Conservation (phyloP, 2,888 invertebrate species). For the Leptothorax acervorum region DNA sequence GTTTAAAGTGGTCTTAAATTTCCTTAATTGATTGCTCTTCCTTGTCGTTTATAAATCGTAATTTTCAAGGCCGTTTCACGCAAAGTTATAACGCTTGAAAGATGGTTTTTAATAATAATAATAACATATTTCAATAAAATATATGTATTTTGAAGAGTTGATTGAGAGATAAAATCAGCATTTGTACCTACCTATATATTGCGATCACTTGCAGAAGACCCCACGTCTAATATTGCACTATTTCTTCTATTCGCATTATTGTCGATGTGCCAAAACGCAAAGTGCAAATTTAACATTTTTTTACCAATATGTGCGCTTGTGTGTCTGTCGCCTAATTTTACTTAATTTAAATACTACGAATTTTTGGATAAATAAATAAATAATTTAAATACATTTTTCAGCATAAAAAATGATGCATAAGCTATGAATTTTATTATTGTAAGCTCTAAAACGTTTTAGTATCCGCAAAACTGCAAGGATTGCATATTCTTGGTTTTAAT, state of each 20-base stretch:
- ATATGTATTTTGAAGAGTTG: background rate
- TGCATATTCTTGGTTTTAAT: background rate
- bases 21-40: conserved; percentile 19
- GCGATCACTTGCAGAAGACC: background rate
- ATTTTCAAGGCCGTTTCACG: background rate
- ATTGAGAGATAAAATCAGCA: background rate
- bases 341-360: background rate
- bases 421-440: background rate
- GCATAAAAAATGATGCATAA: background rate
- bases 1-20: conserved; percentile 33
- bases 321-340: background rate
- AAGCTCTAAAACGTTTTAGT: background rate
- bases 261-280: conserved; percentile 16
- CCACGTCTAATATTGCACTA: background rate
- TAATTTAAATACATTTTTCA: background rate
- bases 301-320: background rate
- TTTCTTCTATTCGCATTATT: conserved; percentile 4
- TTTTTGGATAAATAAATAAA: background rate
- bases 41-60: background rate
- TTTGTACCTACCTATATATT: background rate
- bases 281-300: conserved; percentile 1
- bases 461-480: background rate
- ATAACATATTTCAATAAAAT: background rate
- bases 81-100: background rate
- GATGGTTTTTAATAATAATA: background rate